A percentile compares a stretch with the other conserved stretches of the same genome.
Conservation (phyloP, 1,140 invertebrate species). For the Ericerus pela region DNA sequence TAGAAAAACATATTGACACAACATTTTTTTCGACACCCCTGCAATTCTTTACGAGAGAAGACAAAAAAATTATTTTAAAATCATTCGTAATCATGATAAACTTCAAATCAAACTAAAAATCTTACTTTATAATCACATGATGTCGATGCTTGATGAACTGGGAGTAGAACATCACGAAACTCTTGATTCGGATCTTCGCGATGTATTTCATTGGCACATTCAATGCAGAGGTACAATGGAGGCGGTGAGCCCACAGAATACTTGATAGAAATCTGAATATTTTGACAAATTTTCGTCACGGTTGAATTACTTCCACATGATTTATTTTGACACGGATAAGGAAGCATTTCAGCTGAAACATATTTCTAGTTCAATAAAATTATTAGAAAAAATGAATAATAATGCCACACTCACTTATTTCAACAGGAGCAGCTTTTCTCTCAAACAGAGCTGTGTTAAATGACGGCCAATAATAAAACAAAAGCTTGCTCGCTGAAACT, state of each 20-base stretch:
- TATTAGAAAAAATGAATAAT: background rate
- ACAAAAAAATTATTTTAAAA: background rate
- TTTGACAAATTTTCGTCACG: slow-evolving; percentile 80
- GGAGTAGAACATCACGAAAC: slow-evolving; percentile 81
- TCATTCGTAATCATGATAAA: background rate
- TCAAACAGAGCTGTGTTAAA: slow-evolving; percentile 89
- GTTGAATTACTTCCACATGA: slow-evolving; percentile 66
- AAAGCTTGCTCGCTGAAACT: slow-evolving; percentile 81
- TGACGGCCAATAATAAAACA: slow-evolving; percentile 99
- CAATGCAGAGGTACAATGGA: slow-evolving; percentile 88
- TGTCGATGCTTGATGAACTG: slow-evolving; percentile 85
- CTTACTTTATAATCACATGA: slow-evolving; percentile 91
- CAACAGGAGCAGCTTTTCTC: slow-evolving; percentile 69
- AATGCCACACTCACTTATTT: slow-evolving; percentile 50
- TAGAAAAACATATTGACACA: slow-evolving; percentile 73
- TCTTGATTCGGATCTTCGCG: slow-evolving; percentile 67
- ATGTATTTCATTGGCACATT: slow-evolving; percentile 85
- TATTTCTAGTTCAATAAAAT: background rate
- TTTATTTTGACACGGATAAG: slow-evolving; percentile 72
- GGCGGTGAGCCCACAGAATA: slow-evolving; percentile 75
- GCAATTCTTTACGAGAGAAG: slow-evolving; percentile 3
- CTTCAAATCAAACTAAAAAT: background rate
- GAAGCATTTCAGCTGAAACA: slow-evolving; percentile 29
- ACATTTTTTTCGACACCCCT: slow-evolving; percentile 11
- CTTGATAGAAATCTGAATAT: slow-evolving; percentile 68